Percentiles rank a stretch among this genome's conserved stretches.
Evolutionary conservation across 2,113 vertebrate genomes (phyloP).

Genomic region (Lampris incognitus): DNA sequence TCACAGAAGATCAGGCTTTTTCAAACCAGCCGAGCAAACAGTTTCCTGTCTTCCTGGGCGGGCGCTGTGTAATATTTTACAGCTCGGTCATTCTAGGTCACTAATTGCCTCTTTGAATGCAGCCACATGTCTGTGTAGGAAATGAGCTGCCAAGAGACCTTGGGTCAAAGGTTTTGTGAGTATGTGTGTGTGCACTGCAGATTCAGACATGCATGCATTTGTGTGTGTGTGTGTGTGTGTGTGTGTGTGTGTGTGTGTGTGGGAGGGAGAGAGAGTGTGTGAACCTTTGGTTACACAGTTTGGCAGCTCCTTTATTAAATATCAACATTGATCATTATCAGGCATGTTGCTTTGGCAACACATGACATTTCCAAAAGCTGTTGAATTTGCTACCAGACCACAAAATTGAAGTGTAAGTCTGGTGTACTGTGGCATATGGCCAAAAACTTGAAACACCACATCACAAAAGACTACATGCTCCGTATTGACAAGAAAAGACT

Average conservation of each 20-base stretch:
- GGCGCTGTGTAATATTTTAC: neutral
- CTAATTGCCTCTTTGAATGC: conserved; percentile 55
- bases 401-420: neutral
- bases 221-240: conserved; percentile 8
- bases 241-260: neutral
- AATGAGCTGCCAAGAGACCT: conserved; percentile 8
- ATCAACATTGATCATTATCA: conserved; percentile 43
- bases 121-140: conserved; percentile 20
- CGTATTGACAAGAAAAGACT: no score
- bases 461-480: no score
- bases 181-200: neutral
- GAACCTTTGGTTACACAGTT: neutral
- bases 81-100: neutral
- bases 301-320: conserved; percentile 32
- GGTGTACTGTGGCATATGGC: no score
- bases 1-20: neutral
- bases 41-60: neutral
- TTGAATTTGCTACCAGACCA: neutral
- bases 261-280: neutral
- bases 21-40: neutral
- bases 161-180: neutral
- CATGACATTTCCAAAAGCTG: neutral
- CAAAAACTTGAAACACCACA: no score
- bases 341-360: conserved; percentile 49
- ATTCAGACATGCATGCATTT: conserved; percentile 10